Base-by-base conservation (phyloP, 2,113 vertebrate genomes). In the Stegastes partitus region DNA sequence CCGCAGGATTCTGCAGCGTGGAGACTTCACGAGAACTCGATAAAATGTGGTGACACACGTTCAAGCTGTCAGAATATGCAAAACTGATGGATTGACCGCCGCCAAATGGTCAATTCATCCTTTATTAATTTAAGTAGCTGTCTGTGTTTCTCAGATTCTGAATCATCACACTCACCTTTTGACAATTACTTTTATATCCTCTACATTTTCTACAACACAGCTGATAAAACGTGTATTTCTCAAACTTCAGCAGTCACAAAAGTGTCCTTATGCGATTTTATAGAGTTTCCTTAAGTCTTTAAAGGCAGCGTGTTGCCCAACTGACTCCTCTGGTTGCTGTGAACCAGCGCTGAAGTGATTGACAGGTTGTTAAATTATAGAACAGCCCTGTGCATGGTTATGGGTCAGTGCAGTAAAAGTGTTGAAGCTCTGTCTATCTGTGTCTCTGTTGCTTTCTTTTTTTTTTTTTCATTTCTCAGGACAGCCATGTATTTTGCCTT, bases 311-410 rank as follows among this genome's bases (percentile, higher is more conserved):
- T 75, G 42, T 18, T 61, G 23, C 19, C 59, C 58, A 23, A 67
- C 62, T 11, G 42, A 66, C 56, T 67, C 49, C 11, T 21, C 10
- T 23, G 7, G 61, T 73, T 55, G 34, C 53, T 72, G 68, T 65
- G 64, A 81, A 45, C 14, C 28, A 23, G 65, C 84, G 81, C 61
- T 84, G 68, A 85, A 78, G 74, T 89, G 86, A 91, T n/a, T 91
- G 91, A 87, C 84, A 84, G 82, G 77, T 51, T 81, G 83, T 63
- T 88, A 83, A 90, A 83, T 92, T 80, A 82, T 71, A 65, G 65
- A 76, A 61, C 50, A 74, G 72, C 56, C 71, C 54, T 5, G 14
- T 77, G 68, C 57, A 63, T 42, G 74, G 83, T 87, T 82, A 73
- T n/a, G 56, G 89, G 91, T 93, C 88, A 87, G 28, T 26, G 65